Base-by-base conservation (phyloP, 2,888 invertebrate genomes). In the Dusona sp. region DNA sequence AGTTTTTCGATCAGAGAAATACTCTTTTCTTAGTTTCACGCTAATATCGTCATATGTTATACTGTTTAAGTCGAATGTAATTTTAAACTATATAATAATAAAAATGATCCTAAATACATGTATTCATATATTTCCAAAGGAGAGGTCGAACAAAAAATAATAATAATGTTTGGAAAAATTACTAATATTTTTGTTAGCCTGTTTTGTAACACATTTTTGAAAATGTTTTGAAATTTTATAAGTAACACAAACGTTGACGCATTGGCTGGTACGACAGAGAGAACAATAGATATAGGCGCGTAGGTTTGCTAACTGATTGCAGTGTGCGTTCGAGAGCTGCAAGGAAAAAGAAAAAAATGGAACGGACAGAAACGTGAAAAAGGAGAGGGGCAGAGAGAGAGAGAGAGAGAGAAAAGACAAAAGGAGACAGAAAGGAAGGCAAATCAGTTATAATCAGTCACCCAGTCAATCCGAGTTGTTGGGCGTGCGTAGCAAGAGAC, bases 401-500 rank as follows among this genome's bases (percentile, higher is more conserved):
- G 61, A 67, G 9, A 78, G 57, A 54, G 51, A 42, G 70, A 19
- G 51, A 3, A 38, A 29, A 57, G 29, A 42, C 48, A 51, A 45
- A 61, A 25, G 29, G 81, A 65, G 48, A 36, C 70, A 51, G 42
- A 48, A 74, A 65, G 72, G 88, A 86, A 79, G 86, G 86, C 85
- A 85, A 86, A 83, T 88, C 86, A 84, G 84, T 68, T 48, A n/a
- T 79, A 80, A 78, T 85, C 85, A 85, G 85, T 83, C 82, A 85
- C 68, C 82, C 79, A 79, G 81, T 81, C 77, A 77, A 75, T 74
- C 57, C 81, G 29, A 67, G 78, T 80, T 78, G 78, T 77, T 81
- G 81, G 77, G 84, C 72, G 77, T 68, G 25, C 33, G 65, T 75
- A 42, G 33, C 57, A 70, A 67, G 57, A 74, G 70, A 72, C 72